Conservation (phyloP, 2,113 vertebrate genomes). For the Arvicanthis niloticus region DNA sequence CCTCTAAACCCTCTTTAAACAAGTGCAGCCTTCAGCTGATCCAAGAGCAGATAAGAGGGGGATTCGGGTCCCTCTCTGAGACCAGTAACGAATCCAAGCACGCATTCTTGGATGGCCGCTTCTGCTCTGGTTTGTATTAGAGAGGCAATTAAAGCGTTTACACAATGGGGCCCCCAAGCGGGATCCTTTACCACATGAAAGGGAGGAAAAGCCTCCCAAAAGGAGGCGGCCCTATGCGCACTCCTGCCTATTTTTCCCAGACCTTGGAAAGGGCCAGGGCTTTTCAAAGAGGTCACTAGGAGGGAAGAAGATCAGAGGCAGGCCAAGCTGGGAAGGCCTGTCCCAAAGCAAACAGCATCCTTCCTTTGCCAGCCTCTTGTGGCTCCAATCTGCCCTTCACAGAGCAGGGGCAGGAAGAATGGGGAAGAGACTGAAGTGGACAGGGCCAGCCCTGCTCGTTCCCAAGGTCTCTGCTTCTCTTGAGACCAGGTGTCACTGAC, state of each 20-base stretch:
- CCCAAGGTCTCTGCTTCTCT: not conserved
- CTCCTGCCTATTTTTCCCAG: slow-evolving; percentile 74
- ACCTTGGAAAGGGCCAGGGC: not conserved
- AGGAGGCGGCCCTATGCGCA: slow-evolving; percentile 51
- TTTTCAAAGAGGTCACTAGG: slow-evolving; percentile 64
- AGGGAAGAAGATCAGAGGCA: slow-evolving; percentile 47
- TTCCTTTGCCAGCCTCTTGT: not conserved
- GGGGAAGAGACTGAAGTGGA: rapidly evolving
- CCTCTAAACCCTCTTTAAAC: slow-evolving; percentile 41
- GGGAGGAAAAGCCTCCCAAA: slow-evolving; percentile 71
- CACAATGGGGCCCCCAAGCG: not conserved
- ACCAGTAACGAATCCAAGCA: not conserved
- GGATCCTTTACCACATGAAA: slow-evolving; percentile 76
- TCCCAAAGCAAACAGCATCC: slow-evolving; percentile 47
- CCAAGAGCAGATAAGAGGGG: slow-evolving; percentile 43
- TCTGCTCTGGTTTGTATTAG: slow-evolving; percentile 70
- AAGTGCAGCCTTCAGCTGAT: slow-evolving; percentile 22
- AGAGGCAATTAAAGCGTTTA: slow-evolving; percentile 69
- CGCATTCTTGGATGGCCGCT: slow-evolving; percentile 30
- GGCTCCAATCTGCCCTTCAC: not conserved
- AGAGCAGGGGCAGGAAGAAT: not conserved
- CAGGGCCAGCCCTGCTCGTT: rapidly evolving
- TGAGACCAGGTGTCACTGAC: not conserved
- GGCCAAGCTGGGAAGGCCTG: slow-evolving; percentile 44
- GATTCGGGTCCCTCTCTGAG: slow-evolving; percentile 16